Percentiles rank a stretch among this genome's conserved stretches.
These are phyloP conservation scores for Corythoichthys haematopterus DNA, from an alignment of 2,113 vertebrate species.

Conservation along the genomic window DNA sequence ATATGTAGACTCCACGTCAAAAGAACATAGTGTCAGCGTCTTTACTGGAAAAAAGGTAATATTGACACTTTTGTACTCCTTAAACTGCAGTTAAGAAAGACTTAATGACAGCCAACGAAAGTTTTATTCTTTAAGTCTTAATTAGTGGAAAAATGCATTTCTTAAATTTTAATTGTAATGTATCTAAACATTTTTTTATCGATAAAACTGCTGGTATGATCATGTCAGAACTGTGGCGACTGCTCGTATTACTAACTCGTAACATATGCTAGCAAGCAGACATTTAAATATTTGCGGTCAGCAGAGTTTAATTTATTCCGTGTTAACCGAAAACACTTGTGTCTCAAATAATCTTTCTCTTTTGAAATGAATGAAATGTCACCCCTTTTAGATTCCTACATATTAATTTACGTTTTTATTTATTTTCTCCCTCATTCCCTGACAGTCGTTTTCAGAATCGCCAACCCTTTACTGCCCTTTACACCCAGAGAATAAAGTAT, in stretches of 20 bases:
- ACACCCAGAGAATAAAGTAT: too few species aligned
- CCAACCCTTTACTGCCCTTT: too few species aligned
- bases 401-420: too few species aligned
- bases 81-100: background rate
- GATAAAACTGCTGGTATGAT: background rate
- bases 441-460: too few species aligned
- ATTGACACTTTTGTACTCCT: background rate
- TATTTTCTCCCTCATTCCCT: too few species aligned
- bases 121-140: too few species aligned
- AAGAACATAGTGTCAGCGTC: conserved; percentile 11
- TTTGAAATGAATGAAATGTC: too few species aligned
- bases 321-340: too few species aligned
- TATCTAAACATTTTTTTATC: background rate
- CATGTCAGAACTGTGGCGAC: background rate
- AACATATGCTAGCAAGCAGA: background rate
- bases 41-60: conserved; percentile 16
- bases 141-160: too few species aligned
- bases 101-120: background rate
- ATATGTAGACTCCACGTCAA: conserved; percentile 2
- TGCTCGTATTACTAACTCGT: background rate
- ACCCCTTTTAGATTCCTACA: too few species aligned
- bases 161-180: too few species aligned
- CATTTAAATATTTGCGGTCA: background rate
- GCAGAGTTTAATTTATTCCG: background rate
- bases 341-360: too few species aligned